phyloP scores from a whole-genome alignment of 2,113 vertebrate species.

The Sphyrna mokarran region DNA sequence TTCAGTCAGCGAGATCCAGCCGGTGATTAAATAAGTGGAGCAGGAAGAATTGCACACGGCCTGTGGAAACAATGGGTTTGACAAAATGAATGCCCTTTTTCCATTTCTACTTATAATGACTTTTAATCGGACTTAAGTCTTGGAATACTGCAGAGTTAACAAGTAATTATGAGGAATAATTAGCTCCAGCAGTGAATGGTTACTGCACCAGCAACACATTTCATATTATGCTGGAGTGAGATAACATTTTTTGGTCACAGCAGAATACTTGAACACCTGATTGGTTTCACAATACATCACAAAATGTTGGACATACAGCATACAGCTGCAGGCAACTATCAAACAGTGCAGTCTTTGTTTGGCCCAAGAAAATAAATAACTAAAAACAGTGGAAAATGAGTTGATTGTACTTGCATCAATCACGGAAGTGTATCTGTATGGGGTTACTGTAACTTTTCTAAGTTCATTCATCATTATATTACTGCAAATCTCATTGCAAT shows the following conservation, averaged over 20 bases:
- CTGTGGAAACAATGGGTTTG: background rate
- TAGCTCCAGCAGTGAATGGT: background rate
- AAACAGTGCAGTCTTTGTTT: slow-evolving; percentile 30
- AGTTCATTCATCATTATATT: slow-evolving; percentile 25
- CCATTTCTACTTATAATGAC: background rate
- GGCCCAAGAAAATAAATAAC: background rate
- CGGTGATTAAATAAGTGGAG: background rate
- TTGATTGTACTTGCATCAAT: slow-evolving; percentile 25
- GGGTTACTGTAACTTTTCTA: slow-evolving; percentile 27
- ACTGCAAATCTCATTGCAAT: background rate
- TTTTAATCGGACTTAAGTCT: background rate
- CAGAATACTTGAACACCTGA: slow-evolving; percentile 30
- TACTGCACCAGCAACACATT: background rate
- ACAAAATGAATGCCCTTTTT: background rate
- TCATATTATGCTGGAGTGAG: background rate
- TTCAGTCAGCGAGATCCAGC: background rate
- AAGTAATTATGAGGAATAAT: background rate
- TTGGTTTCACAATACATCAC: slow-evolving; percentile 7
- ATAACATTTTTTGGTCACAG: background rate
- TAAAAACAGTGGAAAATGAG: background rate
- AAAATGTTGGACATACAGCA: background rate
- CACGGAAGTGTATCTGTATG: background rate
- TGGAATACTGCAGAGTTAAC: background rate
- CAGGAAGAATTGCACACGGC: background rate
- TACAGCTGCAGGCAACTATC: background rate